A percentile compares a stretch with the other conserved stretches of the same genome.
Evolutionary conservation across 2,888 invertebrate genomes (phyloP).

Genomic region (Anoncus sp.): DNA sequence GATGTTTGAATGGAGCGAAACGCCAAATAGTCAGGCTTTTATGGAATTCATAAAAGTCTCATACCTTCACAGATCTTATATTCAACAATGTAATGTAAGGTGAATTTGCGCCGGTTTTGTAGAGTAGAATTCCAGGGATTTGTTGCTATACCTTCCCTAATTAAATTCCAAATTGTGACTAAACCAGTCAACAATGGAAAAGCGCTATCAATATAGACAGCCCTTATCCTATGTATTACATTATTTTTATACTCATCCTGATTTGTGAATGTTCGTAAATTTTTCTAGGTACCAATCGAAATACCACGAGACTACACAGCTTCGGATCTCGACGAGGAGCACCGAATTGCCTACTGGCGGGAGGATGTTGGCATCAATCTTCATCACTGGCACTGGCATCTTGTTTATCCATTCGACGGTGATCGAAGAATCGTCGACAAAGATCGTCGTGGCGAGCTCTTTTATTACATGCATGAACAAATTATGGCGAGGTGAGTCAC

Average conservation of each 20-base stretch:
- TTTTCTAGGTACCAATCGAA: slow-evolving; percentile 86
- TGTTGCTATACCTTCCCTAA: no score
- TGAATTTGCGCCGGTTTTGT: no score
- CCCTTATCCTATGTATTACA: no score
- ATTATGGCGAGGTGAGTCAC: slow-evolving; percentile 85
- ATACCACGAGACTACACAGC: slow-evolving; percentile 92
- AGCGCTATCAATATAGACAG: no score
- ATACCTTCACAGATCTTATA: no score
- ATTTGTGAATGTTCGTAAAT: not conserved
- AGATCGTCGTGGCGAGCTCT: slow-evolving; percentile 91
- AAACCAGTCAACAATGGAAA: no score
- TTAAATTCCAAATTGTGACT: no score
- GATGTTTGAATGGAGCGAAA: not conserved
- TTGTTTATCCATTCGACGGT: slow-evolving; percentile 92
- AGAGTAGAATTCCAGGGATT: no score
- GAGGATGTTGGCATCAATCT: slow-evolving; percentile 94
- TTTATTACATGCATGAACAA: slow-evolving; percentile 93
- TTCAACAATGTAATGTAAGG: no score
- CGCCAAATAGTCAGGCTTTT: not conserved
- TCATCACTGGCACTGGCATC: slow-evolving; percentile 97
- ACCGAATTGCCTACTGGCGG: slow-evolving; percentile 92
- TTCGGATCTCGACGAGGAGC: slow-evolving; percentile 89
- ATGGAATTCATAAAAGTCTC: no score
- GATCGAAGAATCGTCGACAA: slow-evolving; percentile 88
- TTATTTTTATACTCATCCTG: not conserved